These are phyloP conservation scores for Chionodraco myersi DNA, from an alignment of 2,113 vertebrate species.

Conservation along the genomic window DNA sequence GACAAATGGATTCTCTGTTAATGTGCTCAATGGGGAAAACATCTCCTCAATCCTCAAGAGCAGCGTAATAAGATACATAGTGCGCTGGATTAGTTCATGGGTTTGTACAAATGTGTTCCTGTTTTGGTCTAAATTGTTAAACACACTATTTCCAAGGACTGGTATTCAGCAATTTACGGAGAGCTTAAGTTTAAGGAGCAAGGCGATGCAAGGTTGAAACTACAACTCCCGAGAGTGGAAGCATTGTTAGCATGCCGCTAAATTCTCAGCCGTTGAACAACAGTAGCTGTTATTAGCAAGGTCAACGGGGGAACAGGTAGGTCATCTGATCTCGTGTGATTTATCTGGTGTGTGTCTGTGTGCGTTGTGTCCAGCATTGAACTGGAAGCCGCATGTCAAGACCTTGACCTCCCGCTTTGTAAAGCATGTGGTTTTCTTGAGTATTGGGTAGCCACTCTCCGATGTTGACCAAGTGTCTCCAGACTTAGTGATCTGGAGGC, in stretches of 20 bases:
- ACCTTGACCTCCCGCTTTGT: constrained; percentile 42
- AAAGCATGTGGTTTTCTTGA: constrained; percentile 61
- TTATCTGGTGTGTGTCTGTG: constrained; percentile 58
- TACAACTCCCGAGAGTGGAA: constrained; percentile 12
- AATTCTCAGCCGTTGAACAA: constrained; percentile 15
- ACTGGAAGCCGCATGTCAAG: constrained; percentile 60
- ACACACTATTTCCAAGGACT: constrained; percentile 28
- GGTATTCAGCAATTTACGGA: constrained; percentile 28
- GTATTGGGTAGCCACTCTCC: constrained; percentile 48
- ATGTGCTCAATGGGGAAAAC: constrained; percentile 59
- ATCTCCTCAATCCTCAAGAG: constrained; percentile 40
- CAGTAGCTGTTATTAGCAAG: constrained; percentile 39
- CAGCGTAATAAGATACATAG: constrained; percentile 44
- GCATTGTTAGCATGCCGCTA: not conserved
- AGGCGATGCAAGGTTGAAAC: constrained; percentile 1
- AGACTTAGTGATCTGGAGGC: constrained; percentile 24
- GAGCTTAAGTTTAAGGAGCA: constrained; percentile 24
- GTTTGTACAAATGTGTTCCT: constrained; percentile 52
- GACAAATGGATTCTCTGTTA: constrained; percentile 81
- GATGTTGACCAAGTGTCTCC: constrained; percentile 28
- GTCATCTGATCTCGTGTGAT: constrained; percentile 74
- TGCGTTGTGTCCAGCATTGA: constrained; percentile 57
- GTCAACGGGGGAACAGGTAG: constrained; percentile 64
- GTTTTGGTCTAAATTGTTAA: constrained; percentile 39
- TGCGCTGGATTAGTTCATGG: constrained; percentile 48